Evolutionary conservation across 2,113 vertebrate genomes (phyloP), one percentile per base, ranked within the genome.

Genomic region (Chloroceryle aenea): DNA sequence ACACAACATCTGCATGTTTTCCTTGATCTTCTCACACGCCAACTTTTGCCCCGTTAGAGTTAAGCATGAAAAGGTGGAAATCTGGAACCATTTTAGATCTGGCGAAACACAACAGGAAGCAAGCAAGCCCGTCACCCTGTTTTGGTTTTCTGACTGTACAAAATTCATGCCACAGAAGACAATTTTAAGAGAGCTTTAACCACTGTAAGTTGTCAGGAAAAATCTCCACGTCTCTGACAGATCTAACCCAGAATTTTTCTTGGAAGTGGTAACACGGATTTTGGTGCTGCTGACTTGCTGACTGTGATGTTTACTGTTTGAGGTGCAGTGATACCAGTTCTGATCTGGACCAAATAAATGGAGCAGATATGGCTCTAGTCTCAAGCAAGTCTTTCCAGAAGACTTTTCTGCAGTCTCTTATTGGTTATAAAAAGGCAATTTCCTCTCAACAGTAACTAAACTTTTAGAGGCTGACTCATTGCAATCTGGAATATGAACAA

Each of bases 41-140:
- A 73, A 50, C 30, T 91, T 96, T 80, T 85, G 59, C 83, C 80
- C 53, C 56, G 38, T 85, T 76, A 82, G 58, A 94, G 47, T 95
- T 82, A 87, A 82, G 62, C 58, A 71, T 21, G 84, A 81, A 88
- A 87, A 42, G 12, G 59, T 85, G 58, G 76, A 86, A 92, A 92
- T 96, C 93, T 96, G 93, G 94, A 94, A 94, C 36, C 21, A 43
- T 96, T 97, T 94, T 93, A 91, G 67, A 69, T 73, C 75, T 89
- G 90, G 90, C 50, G 90, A 90, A 96, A 86, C 77, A 84, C 73
- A 91, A 87, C 8, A 72, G 89, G 69, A 71, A 96, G 94, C 69
- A 91, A 95, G 79, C 73, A 96, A 96, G 71, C 67, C 67, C 13
- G 4, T 78, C 86, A 79, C 50, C 50, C 93, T 90, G 85, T 93